Evolutionary conservation across 2,113 vertebrate genomes (phyloP).

Genomic region (Progne subis): DNA sequence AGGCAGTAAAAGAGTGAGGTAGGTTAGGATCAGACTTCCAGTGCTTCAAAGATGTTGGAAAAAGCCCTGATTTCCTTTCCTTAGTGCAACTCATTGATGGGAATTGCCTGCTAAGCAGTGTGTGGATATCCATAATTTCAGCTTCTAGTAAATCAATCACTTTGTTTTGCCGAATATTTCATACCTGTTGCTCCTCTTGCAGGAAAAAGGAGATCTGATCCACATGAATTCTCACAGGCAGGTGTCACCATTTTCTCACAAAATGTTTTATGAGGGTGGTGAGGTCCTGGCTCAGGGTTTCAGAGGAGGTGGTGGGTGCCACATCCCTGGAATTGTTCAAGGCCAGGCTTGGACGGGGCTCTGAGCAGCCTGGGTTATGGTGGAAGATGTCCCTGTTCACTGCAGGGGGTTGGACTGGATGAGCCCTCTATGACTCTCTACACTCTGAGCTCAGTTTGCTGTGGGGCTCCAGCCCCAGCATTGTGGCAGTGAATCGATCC

Average conservation of each 20-base stretch:
- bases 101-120: neutral
- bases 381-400: neutral
- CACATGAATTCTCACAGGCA: neutral
- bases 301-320: neutral
- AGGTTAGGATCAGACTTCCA: neutral
- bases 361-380: neutral
- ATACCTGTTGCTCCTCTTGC: neutral
- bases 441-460: neutral
- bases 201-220: neutral
- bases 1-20: neutral
- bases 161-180: neutral
- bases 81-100: neutral
- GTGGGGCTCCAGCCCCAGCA: neutral
- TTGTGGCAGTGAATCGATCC: rapidly evolving
- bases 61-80: neutral
- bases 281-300: neutral
- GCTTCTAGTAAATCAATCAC: neutral
- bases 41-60: neutral
- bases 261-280: neutral
- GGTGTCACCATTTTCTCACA: neutral
- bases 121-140: neutral
- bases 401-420: neutral
- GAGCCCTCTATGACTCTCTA: rapidly evolving
- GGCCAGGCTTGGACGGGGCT: neutral
- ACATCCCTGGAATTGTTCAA: neutral